phyloP scores from a whole-genome alignment of 2,888 invertebrate species.

The Agriopis aurantiaria region DNA sequence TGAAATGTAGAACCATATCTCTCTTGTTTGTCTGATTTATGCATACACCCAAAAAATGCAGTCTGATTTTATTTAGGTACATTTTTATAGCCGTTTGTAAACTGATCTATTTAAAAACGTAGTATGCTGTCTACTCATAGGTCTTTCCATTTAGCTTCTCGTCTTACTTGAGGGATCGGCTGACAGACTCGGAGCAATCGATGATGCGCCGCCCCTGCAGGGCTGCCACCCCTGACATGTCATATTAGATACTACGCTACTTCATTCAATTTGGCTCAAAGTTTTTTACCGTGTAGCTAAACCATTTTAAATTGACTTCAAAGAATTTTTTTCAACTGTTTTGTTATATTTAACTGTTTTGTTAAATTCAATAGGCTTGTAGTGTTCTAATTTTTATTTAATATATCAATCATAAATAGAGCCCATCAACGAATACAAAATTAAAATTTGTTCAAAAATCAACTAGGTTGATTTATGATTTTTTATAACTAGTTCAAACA shows the following conservation, averaged over 20 bases:
- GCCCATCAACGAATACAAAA: no score
- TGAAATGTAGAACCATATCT: no score
- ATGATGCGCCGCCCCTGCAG: constrained; percentile 2
- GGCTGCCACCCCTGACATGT: not conserved
- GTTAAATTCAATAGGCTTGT: no score
- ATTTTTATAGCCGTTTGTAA: not conserved
- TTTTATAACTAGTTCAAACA: no score
- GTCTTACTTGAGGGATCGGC: constrained; percentile 4
- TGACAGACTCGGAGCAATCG: not conserved
- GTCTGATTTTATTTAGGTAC: no score
- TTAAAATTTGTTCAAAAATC: no score
- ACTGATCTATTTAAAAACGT: not conserved
- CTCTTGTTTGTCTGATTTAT: no score
- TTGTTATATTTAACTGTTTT: no score
- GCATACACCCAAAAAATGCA: no score
- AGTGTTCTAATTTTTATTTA: no score
- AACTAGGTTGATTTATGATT: no score
- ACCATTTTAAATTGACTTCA: not conserved
- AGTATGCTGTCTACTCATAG: not conserved
- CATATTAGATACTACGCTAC: not conserved
- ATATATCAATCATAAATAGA: no score
- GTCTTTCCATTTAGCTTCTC: constrained; percentile 19
- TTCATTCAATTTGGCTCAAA: not conserved
- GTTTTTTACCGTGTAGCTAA: not conserved
- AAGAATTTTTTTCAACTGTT: not conserved